Base-by-base conservation (phyloP, 2,797 vertebrate genomes). In the Lepus oiostolus region DNA sequence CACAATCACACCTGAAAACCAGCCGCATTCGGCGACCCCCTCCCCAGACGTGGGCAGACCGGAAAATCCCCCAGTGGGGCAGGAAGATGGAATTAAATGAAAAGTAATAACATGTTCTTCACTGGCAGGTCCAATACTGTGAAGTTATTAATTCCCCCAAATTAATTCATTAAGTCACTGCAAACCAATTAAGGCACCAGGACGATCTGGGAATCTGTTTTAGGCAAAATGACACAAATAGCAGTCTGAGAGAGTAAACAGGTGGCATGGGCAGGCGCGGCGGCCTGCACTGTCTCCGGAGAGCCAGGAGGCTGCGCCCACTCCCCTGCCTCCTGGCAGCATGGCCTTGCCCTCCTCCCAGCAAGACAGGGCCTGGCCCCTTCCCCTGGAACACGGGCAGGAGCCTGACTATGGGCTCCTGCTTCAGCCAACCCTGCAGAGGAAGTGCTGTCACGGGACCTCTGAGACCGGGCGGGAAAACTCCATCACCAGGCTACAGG, bases 151-250 rank as follows among this genome's bases (percentile, higher is more conserved):
- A 67, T 74, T 74, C 71, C 62, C 42, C 58, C 50, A 74, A 60
- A 54, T 72, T 88, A 88, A 90, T 81, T 80, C 62, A 88, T 74
- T 84, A 94, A 92, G 70, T 58, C 26, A 62, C 60, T 63, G 28
- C 17, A 89, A 93, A 50, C 6, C 47, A 91, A 72, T 17, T 54
- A 85, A 94, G 88, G 60, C 47, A 68, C 17, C 35, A 62, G 28
- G 21, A 75, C n/a, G 8, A 82, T 79, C 68, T 47, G 3, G n/a
- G 16, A 28, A 88, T 32, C 52, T 32, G 26, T 35, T 62, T 68
- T 26, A 24, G 75, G 54, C 5, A 63, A 92, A 92, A 28, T 76
- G 62, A 90, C 63, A 30, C 62, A 22, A 92, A 77, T 4, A 50
- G 62, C 32, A 67, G 60, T 32, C 52, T 80, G 77, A 91, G 77